Conservation (phyloP, 2,888 invertebrate genomes). For the Exocentrus adspersus region DNA sequence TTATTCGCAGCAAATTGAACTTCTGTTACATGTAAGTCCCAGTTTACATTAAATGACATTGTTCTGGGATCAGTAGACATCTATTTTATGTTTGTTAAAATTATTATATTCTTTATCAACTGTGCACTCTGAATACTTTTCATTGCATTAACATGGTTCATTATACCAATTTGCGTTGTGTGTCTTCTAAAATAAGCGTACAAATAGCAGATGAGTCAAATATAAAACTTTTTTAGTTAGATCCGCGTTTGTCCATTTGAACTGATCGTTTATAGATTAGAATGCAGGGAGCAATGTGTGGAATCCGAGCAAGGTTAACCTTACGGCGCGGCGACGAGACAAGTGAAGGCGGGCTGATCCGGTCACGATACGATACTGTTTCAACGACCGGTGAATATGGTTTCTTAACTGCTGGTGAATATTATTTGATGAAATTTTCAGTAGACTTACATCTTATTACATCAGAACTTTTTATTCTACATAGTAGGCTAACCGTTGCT, state of each 20-base stretch:
- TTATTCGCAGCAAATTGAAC: slow-evolving; percentile 52
- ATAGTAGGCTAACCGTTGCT: no score
- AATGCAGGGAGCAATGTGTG: slow-evolving; percentile 35
- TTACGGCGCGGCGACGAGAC: slow-evolving; percentile 46
- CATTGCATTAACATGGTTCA: no score
- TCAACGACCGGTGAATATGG: slow-evolving; percentile 49
- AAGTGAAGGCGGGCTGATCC: slow-evolving; percentile 48
- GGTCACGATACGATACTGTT: slow-evolving; percentile 51
- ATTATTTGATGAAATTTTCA: slow-evolving; percentile 19
- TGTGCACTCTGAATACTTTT: no score
- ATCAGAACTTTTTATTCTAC: not conserved
- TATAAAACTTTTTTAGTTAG: slow-evolving; percentile 1
- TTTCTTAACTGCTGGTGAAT: slow-evolving; percentile 15
- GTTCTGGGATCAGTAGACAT: no score
- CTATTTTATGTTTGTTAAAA: no score
- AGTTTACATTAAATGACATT: no score
- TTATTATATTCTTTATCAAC: no score
- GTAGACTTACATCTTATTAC: slow-evolving; percentile 1
- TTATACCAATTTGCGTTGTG: no score
- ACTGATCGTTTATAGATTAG: slow-evolving; percentile 22
- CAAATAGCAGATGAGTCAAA: no score
- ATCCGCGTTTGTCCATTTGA: slow-evolving; percentile 17
- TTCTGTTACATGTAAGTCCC: slow-evolving; percentile 53
- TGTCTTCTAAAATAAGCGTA: no score
- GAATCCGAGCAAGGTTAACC: slow-evolving; percentile 46